phyloP scores from a whole-genome alignment of 2,113 vertebrate species.

The Pontoporia blainvillei region DNA sequence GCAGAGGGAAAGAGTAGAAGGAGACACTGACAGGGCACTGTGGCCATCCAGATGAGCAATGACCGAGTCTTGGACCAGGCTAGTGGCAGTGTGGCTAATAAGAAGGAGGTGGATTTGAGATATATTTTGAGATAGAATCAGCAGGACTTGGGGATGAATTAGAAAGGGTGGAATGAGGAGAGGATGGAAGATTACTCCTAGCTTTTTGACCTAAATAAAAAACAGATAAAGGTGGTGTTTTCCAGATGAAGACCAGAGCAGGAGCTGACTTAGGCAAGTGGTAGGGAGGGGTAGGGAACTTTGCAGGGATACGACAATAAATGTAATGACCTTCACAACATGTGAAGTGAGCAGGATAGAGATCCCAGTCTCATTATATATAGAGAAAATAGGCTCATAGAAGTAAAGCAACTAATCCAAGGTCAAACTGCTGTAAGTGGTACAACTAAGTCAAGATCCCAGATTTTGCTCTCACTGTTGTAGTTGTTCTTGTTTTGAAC shows the following conservation, averaged over 20 bases:
- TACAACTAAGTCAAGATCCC: not conserved
- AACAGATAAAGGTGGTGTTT: not conserved
- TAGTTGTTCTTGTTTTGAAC: not conserved
- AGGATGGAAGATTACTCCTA: not conserved
- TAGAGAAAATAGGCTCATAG: not conserved
- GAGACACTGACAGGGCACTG: not conserved
- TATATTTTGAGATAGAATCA: not conserved
- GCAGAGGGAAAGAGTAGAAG: not conserved
- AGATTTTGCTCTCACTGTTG: not conserved
- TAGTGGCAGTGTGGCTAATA: not conserved
- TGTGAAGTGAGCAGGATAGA: not conserved
- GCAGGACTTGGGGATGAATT: not conserved
- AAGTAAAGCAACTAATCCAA: not conserved
- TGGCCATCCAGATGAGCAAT: not conserved
- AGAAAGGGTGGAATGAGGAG: not conserved
- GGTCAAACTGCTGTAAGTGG: not conserved
- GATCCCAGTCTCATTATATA: accelerated
- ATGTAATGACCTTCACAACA: not conserved
- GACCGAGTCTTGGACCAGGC: not conserved
- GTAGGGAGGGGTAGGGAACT: not conserved
- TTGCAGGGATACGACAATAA: not conserved
- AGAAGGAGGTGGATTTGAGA: not conserved
- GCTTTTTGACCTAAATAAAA: not conserved
- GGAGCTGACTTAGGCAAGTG: not conserved
- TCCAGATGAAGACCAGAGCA: not conserved